Conservation (phyloP, 2,888 invertebrate species). For the Rhodophaea formosa region DNA sequence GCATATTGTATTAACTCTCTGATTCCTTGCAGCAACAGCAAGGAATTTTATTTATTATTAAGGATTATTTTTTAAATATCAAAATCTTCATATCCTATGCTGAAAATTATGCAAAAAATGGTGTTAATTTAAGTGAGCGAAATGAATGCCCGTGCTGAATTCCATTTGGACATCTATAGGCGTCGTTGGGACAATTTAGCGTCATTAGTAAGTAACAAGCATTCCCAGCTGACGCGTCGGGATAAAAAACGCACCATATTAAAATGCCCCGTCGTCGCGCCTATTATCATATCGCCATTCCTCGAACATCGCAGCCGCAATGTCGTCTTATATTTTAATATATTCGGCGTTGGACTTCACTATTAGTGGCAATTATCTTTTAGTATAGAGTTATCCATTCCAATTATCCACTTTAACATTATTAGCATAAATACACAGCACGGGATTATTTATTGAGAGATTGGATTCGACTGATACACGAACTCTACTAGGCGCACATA, state of each 20-base stretch:
- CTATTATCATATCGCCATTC: constrained; percentile 22
- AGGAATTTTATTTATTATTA: neutral
- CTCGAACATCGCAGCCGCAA: constrained; percentile 7
- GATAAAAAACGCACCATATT: constrained; percentile 53
- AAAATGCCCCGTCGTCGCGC: constrained; percentile 37
- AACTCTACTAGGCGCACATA: constrained; percentile 26
- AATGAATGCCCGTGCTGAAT: constrained; percentile 45
- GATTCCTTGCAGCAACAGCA: neutral
- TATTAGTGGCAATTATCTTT: constrained; percentile 24
- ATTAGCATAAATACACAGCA: constrained; percentile 36
- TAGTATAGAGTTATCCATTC: constrained; percentile 30
- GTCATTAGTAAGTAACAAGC: constrained; percentile 63
- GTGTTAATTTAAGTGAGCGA: constrained; percentile 45
- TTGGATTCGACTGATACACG: constrained; percentile 24
- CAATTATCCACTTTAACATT: constrained; percentile 33
- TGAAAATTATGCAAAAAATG: neutral
- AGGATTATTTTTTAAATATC: neutral
- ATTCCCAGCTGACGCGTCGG: constrained; percentile 52
- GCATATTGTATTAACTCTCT: neutral
- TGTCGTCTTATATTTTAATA: constrained; percentile 17
- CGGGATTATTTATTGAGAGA: constrained; percentile 31
- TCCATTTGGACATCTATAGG: constrained; percentile 34
- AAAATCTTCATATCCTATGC: neutral
- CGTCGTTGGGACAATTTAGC: constrained; percentile 43
- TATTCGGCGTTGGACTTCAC: constrained; percentile 20